These are phyloP conservation scores for Parasteatoda tepidariorum DNA, from an alignment of 1,140 invertebrate genomes.

Conservation along the genomic window DNA sequence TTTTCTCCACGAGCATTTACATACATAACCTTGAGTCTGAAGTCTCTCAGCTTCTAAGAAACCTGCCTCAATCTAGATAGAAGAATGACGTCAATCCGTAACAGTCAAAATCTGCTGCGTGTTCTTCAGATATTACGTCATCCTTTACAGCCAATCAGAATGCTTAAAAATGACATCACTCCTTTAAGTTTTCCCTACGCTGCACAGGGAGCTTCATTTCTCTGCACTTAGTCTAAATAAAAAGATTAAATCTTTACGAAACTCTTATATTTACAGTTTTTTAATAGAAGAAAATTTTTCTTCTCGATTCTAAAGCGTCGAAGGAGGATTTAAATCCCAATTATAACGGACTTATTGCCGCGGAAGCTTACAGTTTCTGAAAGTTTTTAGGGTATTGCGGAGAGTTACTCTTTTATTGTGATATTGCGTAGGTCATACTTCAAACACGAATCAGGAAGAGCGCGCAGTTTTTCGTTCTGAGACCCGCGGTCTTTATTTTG, in stretches of 20 bases:
- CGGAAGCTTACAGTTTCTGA: conserved; percentile 29
- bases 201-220: background rate
- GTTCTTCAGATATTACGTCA: conserved; percentile 36
- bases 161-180: conserved; percentile 48
- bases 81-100: conserved; percentile 41
- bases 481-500: background rate
- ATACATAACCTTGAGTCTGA: conserved; percentile 38
- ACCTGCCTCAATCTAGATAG: conserved; percentile 49
- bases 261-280: background rate
- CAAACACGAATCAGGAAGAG: background rate
- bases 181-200: conserved; percentile 33
- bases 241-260: background rate
- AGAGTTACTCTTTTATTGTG: conserved; percentile 10
- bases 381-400: background rate
- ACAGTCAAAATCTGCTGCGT: conserved; percentile 17
- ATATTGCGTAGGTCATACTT: conserved; percentile 50
- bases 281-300: background rate
- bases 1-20: conserved; percentile 15
- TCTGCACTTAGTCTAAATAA: background rate
- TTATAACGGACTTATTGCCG: conserved; percentile 7
- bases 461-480: background rate
- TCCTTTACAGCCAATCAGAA: conserved; percentile 19
- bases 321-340: background rate
- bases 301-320: background rate
- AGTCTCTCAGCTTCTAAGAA: conserved; percentile 49